A percentile compares a stretch with the other conserved stretches of the same genome.
phyloP scores from a whole-genome alignment of 2,113 vertebrate species.

The Hassar affinis region DNA sequence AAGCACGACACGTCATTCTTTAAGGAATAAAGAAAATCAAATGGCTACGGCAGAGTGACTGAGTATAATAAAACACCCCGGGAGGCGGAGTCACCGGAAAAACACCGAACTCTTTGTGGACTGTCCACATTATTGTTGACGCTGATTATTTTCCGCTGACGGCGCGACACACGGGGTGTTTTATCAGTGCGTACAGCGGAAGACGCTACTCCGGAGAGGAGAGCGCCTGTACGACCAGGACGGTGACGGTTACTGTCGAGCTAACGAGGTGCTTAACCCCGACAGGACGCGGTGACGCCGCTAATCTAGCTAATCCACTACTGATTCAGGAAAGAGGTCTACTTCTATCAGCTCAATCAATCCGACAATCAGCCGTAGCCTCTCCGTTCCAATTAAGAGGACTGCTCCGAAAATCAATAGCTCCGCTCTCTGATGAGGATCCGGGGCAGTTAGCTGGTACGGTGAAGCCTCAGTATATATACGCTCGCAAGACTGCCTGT shows the following conservation, averaged over 20 bases:
- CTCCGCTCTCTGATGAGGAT: conserved; percentile 16
- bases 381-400: conserved; percentile 42
- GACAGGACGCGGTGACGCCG: background rate
- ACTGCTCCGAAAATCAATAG: conserved; percentile 49
- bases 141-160: background rate
- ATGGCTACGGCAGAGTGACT: background rate
- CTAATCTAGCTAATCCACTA: conserved; percentile 33
- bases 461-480: background rate
- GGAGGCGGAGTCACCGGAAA: background rate
- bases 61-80: background rate
- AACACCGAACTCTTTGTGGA: too few relatives aligned
- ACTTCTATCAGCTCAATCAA: conserved; percentile 40
- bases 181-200: too few relatives aligned
- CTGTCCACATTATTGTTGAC: too few relatives aligned
- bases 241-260: background rate
- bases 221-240: background rate
- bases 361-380: conserved; percentile 40
- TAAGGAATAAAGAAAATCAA: background rate
- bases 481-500: background rate
- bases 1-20: background rate
- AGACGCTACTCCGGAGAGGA: background rate
- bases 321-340: conserved; percentile 16
- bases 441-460: conserved; percentile 18
- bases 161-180: background rate
- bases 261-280: conserved; percentile 12